These are phyloP conservation scores for Luffia ferchaultella DNA, from an alignment of 2,888 invertebrate genomes.

Conservation along the genomic window DNA sequence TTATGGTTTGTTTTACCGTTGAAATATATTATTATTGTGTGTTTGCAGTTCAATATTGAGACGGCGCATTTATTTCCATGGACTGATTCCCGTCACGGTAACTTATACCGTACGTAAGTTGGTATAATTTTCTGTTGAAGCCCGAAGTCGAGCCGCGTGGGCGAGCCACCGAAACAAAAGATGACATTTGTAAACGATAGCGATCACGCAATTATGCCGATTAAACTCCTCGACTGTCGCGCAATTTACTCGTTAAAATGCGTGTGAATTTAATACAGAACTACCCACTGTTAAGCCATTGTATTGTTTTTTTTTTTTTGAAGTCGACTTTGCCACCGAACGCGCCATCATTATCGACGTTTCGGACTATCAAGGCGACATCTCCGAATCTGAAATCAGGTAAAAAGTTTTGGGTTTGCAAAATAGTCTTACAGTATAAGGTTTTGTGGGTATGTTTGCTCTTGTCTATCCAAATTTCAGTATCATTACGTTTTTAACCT, in stretches of 20 bases:
- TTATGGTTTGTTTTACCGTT: no score
- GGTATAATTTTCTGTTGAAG: neutral
- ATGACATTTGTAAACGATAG: slow-evolving; percentile 14
- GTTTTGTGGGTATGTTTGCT: no score
- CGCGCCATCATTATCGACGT: neutral
- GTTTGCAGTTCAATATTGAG: neutral
- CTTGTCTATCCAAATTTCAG: no score
- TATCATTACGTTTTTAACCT: no score
- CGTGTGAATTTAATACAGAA: slow-evolving; percentile 13
- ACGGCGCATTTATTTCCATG: neutral
- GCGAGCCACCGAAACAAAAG: slow-evolving; percentile 9
- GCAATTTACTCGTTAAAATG: slow-evolving; percentile 13
- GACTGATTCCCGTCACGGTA: neutral
- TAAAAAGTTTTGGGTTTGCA: no score
- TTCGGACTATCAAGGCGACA: neutral
- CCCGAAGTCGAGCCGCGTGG: slow-evolving; percentile 1
- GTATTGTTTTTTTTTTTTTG: neutral
- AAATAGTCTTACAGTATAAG: no score
- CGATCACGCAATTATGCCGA: slow-evolving; percentile 15
- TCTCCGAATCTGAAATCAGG: no score
- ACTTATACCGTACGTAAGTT: neutral
- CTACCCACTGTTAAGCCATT: slow-evolving; percentile 7
- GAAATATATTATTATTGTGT: no score
- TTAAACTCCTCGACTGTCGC: slow-evolving; percentile 7
- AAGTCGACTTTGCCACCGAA: neutral